These are phyloP conservation scores for Halcyon leucocephala DNA, from an alignment of 2,797 vertebrate genomes.

Conservation along the genomic window DNA sequence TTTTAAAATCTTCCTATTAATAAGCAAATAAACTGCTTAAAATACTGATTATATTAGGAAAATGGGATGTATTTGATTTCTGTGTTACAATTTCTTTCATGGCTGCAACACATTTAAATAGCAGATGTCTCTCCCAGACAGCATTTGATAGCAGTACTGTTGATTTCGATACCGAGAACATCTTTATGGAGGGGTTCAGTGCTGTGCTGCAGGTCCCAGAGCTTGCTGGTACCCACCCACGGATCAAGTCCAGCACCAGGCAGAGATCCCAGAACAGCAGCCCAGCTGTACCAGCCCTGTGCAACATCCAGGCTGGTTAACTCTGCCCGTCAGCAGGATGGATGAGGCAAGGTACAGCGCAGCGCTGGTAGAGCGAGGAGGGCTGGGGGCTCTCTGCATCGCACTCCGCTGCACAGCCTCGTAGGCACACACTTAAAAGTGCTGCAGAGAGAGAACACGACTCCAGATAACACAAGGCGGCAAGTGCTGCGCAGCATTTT, in stretches of 20 bases:
- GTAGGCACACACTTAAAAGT: not conserved
- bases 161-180: not conserved
- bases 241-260: not conserved
- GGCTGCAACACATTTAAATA: slow-evolving; percentile 38
- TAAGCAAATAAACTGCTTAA: slow-evolving; percentile 65
- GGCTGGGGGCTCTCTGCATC: not conserved
- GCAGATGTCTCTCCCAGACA: slow-evolving; percentile 45
- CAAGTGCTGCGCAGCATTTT: fast-evolving
- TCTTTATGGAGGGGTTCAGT: not conserved
- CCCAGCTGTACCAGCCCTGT: not conserved
- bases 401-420: not conserved
- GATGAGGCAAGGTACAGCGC: not conserved
- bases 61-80: slow-evolving; percentile 24
- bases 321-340: not conserved
- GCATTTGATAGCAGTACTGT: not conserved
- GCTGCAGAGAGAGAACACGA: not conserved
- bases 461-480: not conserved
- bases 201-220: not conserved
- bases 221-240: not conserved
- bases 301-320: fast-evolving
- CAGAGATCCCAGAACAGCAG: not conserved
- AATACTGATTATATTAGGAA: slow-evolving; percentile 49
- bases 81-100: slow-evolving; percentile 47
- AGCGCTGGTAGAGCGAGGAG: not conserved
- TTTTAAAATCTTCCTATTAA: slow-evolving; percentile 65